Evolutionary conservation across 2,888 invertebrate species (phyloP), one percentile per base, ranked within the genome.

Genomic region (Pseudococcus jackbeardsleyi): DNA sequence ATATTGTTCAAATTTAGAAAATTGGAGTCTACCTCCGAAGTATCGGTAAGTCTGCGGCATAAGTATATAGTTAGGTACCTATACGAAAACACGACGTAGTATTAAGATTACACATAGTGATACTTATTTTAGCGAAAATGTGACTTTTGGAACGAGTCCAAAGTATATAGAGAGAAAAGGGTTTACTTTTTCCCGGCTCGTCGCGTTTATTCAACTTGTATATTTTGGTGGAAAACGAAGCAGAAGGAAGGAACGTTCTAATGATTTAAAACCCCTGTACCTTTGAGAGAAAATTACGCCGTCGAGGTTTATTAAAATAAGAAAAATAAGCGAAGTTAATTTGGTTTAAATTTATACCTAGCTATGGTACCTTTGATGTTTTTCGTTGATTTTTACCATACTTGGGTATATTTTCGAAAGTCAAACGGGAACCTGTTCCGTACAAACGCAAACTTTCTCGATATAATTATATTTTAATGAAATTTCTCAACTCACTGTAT

Each of bases 1-100:
- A 94, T 99, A 91, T 94, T 99, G 89, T 99, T 98, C 94, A 96
- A 97, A 92, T 99, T 98, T 93, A 95, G 96, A 91, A 98, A 98
- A 93, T 94, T 95, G 89, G 99, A 99, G 92, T 94, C 95, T 90
- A 94, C 94, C 91, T 94, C 95, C 68, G 97, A 97, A 92, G 95
- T 96, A 88, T 94, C 95, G 91, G 96, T 96, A 90, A 79, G 88
- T 77, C 6, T n/a, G 8, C 54, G n/a, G 15, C 15, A n/a, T 42
- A 9, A 42, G 9, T 42, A 42, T 42, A 42, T 42, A 42, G 42
- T 42, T 42, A 42, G 8, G 42, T 8, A 3, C 5, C 7, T 39
- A 9, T 42, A 42, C 42, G 42, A 42, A 42, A 42, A 42, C 26
- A 15, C 50, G 48, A 12, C 12, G 15, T 15, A 50, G 48, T 15